Evolutionary conservation across 1,140 invertebrate species (phyloP).

Genomic region (Tenebrio molitor): DNA sequence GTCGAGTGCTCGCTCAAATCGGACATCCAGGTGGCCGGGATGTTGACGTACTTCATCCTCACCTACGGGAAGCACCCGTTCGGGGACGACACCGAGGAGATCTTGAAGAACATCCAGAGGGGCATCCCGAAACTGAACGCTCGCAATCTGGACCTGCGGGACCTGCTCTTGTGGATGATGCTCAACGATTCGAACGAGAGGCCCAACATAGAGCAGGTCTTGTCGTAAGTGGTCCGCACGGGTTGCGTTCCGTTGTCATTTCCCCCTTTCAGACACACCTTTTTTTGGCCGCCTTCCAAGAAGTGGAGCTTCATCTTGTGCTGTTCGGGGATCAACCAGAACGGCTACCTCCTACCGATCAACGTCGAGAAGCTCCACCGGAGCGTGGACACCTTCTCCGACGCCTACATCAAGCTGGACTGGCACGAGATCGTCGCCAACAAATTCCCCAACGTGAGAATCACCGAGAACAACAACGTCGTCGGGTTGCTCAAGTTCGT

Average conservation of each 20-base stretch:
- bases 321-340: conserved; percentile 59
- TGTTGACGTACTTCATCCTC: conserved; percentile 64
- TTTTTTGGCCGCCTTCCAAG: conserved; percentile 63
- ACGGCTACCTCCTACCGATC: conserved; percentile 47
- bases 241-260: not conserved
- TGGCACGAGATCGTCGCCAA: conserved; percentile 57
- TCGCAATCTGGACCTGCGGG: conserved; percentile 50
- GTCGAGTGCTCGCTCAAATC: conserved; percentile 60
- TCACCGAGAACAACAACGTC: conserved; percentile 55
- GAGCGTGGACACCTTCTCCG: conserved; percentile 52
- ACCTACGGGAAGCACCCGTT: conserved; percentile 65
- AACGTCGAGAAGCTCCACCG: conserved; percentile 53
- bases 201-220: conserved; percentile 61
- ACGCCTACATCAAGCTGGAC: conserved; percentile 58
- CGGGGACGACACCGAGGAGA: conserved; percentile 58
- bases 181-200: conserved; percentile 60
- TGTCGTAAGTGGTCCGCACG: conserved; percentile 57
- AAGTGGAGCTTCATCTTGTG: conserved; percentile 65
- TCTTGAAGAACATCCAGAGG: conserved; percentile 62
- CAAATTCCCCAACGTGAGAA: conserved; percentile 56
- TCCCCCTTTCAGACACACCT: conserved; percentile 61
- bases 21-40: conserved; percentile 65
- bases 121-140: conserved; percentile 49
- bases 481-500: conserved; percentile 60
- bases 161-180: conserved; percentile 65